Evolutionary conservation across 1,140 invertebrate species (phyloP), one percentile per base, ranked within the genome.

Genomic region (Argopecten irradians): DNA sequence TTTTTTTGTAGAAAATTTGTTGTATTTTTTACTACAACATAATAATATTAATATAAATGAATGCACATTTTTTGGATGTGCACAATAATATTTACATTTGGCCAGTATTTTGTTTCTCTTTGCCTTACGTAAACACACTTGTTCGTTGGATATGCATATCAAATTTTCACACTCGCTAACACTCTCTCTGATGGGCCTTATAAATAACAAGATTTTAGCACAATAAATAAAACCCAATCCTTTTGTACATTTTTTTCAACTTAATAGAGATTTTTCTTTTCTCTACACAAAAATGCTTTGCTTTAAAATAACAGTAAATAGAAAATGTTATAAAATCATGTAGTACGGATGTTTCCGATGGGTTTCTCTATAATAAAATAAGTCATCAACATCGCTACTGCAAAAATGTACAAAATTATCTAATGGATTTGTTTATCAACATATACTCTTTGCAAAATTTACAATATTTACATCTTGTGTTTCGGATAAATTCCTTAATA

Each of bases 1-100:
- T n/a, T n/a, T n/a, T n/a, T n/a, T n/a, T 88, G 83, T 90, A 90
- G 87, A 88, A 86, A 86, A 82, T 87, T 87, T 90, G 89, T 88
- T 90, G 89, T 90, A 90, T 90, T 90, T 71, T n/a, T 71, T 88
- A 88, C 89, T 88, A 90, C 89, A 90, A 90, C 87, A 87, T 90
- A 90, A 88, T 82, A 90, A 87, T 71, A 71, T 71, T 71, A 71
- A 71, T 71, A 71, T 71, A 71, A 88, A 83, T 85, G 84, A 87
- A 86, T 82, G 87, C 87, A 90, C 89, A 90, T 88, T 55, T n/a
- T 88, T 90, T 90, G 89, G 86, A 88, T 86, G 88, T 88, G 87
- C 85, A 86, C 86, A 88, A 89, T 88, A 88, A 88, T 89, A 90
- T 90, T 83, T 90, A 90, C 89, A 90, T 84, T 90, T 90, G 89